Evolutionary conservation across 2,797 vertebrate genomes (phyloP), one percentile per base, ranked within the genome.

Genomic region (Pelobates cultripes): DNA sequence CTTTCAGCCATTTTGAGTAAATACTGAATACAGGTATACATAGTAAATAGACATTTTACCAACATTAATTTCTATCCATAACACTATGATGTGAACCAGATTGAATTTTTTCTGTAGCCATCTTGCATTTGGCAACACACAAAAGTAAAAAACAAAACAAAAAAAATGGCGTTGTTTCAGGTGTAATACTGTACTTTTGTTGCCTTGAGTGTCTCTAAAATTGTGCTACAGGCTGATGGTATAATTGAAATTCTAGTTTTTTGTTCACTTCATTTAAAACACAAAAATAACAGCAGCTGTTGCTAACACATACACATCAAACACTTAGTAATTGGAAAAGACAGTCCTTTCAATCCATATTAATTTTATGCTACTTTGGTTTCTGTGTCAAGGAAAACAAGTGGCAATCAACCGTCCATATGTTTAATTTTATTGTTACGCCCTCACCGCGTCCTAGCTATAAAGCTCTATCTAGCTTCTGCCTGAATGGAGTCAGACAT

Each of bases 401-500:
- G 47, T 40, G 40, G 43, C 66, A 83, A 61, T 83, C 43, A 53
- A 45, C 55, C 69, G 40, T 10, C 53, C 70, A 70, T 83, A 78
- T 74, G 70, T 44, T 74, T 75, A 15, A 15, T 78, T 45, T 70
- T 63, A 74, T 51, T 45, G 40, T 47, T 14, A 78, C 17, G 73
- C 40, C 70, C 55, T 14, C 70, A 9, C 40, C 41, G 14, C 7
- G 10, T 41, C n/a, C 17, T 51, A 74, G 63, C 64, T 69, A n/a
- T 83, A 74, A 83, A 69, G 70, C 68, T 78, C 41, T 15, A 53
- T 61, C 17, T 78, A 53, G 43, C 72, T 73, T 43, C n/a, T 43
- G 47, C 7, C 41, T 55, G 51, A 74, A 60, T 42, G 41, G 72
- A 74, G 45, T 68, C 75, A 82, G 17, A 63, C 55, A 51, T 53